phyloP scores from a whole-genome alignment of 2,888 invertebrate genomes.

The Tricholauxania praeusta region DNA sequence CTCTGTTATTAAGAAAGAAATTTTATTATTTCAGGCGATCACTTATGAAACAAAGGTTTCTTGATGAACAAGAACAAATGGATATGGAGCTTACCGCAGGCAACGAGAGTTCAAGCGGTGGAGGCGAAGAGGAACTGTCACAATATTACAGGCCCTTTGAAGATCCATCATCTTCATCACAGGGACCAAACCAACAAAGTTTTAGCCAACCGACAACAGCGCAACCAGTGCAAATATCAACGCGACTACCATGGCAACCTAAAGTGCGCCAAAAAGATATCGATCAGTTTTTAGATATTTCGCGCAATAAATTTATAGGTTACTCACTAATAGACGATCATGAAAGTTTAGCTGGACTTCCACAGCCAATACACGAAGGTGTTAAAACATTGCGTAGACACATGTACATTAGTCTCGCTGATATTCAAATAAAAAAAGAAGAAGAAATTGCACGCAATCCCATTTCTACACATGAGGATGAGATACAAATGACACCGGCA shows the following conservation, averaged over 20 bases:
- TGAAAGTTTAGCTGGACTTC: slow-evolving; percentile 92
- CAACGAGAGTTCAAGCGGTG: slow-evolving; percentile 56
- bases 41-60: slow-evolving; percentile 91
- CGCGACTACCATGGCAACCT: slow-evolving; percentile 91
- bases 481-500: slow-evolving; percentile 83
- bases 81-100: slow-evolving; percentile 78
- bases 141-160: slow-evolving; percentile 67
- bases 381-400: slow-evolving; percentile 88
- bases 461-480: slow-evolving; percentile 84
- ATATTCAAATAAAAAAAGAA: slow-evolving; percentile 91
- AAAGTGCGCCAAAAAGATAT: slow-evolving; percentile 96
- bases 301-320: slow-evolving; percentile 95
- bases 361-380: slow-evolving; percentile 97
- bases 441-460: slow-evolving; percentile 93
- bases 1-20: neutral
- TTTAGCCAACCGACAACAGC: slow-evolving; percentile 52
- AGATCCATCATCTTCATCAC: slow-evolving; percentile 61
- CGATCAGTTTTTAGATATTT: slow-evolving; percentile 90
- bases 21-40: slow-evolving; percentile 62
- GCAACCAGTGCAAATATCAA: slow-evolving; percentile 61
- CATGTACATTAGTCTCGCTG: slow-evolving; percentile 93
- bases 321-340: slow-evolving; percentile 90
- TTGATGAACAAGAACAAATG: slow-evolving; percentile 84
- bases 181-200: slow-evolving; percentile 60
- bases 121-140: slow-evolving; percentile 70